Evolutionary conservation across 1,140 invertebrate genomes (phyloP).

Genomic region (Aphelenchoides besseyi): DNA sequence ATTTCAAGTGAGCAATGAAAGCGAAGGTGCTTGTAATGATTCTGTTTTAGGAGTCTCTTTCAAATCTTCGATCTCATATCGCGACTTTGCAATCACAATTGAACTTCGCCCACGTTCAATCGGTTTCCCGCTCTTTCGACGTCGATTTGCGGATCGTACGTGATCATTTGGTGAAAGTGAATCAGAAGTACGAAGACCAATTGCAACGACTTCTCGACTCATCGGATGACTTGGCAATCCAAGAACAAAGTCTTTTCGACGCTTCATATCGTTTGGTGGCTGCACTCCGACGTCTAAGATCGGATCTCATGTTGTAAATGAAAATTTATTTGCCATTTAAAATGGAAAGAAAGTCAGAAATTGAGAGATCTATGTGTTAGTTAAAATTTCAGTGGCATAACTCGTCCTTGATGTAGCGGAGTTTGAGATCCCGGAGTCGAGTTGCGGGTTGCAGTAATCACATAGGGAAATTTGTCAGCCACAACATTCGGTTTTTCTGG

Average conservation of each 20-base stretch:
- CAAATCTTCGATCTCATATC: background rate
- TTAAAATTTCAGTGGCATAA: too few relatives aligned
- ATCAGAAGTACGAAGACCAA: background rate
- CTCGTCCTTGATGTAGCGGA: too few relatives aligned
- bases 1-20: background rate
- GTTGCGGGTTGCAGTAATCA: too few relatives aligned
- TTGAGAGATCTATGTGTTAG: too few relatives aligned
- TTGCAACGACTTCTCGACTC: background rate
- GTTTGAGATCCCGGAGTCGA: too few relatives aligned
- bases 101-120: background rate
- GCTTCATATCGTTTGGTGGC: background rate
- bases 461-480: too few relatives aligned
- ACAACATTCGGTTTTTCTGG: too few relatives aligned
- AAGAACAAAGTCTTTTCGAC: background rate
- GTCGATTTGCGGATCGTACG: background rate
- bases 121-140: background rate
- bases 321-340: too few relatives aligned
- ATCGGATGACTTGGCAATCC: background rate
- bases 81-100: background rate
- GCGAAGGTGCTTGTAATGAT: background rate
- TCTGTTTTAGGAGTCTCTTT: background rate
- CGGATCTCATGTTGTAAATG: background rate
- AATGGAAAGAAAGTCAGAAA: too few relatives aligned
- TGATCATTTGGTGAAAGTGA: background rate
- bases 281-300: background rate